A percentile compares a stretch with the other conserved stretches of the same genome.
Conservation (phyloP, 23 tunicate species). For the Trididemnum miniatum region DNA sequence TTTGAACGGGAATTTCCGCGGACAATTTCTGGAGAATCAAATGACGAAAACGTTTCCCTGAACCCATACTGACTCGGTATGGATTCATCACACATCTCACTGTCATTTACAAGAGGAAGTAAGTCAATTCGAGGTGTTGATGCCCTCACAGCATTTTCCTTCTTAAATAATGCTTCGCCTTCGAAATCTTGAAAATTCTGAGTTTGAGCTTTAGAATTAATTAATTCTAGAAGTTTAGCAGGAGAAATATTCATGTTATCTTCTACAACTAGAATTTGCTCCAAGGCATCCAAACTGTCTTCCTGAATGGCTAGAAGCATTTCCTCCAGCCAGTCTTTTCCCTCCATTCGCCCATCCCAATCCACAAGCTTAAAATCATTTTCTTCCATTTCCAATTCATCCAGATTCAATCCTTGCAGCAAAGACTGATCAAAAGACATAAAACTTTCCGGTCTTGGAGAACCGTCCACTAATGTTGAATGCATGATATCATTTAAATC, state of each 20-base stretch:
- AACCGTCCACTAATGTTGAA: not conserved
- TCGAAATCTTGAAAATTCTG: not conserved
- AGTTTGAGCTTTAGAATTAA: not conserved
- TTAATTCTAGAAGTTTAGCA: not conserved
- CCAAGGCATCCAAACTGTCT: not conserved
- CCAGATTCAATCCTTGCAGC: not conserved
- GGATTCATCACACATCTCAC: not conserved
- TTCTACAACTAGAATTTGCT: not conserved
- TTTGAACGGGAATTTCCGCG: slow-evolving; percentile 18
- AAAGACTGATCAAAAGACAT: not conserved
- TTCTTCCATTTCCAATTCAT: not conserved
- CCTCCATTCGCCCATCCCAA: not conserved
- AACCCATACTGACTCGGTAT: not conserved
- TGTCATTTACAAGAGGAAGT: not conserved
- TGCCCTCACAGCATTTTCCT: not conserved
- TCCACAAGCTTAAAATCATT: not conserved
- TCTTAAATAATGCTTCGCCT: too few species aligned
- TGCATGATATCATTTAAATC: not conserved
- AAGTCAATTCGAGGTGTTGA: not conserved
- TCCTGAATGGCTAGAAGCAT: not conserved
- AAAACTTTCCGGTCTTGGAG: not conserved
- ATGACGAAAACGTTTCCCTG: not conserved
- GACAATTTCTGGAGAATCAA: slow-evolving; percentile 25
- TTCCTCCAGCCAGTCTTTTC: not conserved
- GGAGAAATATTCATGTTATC: not conserved